Evolutionary conservation across 2,797 vertebrate genomes (phyloP), one percentile per base, ranked within the genome.

Genomic region (Eulemur coronatus): DNA sequence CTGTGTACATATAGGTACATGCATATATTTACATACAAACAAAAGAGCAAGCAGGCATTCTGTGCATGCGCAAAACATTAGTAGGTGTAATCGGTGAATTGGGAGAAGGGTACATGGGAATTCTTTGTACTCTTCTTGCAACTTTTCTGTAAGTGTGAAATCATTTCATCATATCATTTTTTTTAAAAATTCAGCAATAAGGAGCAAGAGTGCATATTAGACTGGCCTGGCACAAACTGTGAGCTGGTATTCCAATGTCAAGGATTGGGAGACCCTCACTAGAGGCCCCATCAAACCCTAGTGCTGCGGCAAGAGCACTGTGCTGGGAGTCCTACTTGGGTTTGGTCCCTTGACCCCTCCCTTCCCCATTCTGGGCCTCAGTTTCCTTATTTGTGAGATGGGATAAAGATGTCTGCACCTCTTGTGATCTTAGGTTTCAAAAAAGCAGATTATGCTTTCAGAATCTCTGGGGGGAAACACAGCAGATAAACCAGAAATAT

Each of bases 361-460:
- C 24, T 26, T 11, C 33, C 28, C 55, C 20, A 81, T 63, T 65
- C 76, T 41, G n/a, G n/a, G 61, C 43, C 48, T 79, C 84, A 15
- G 61, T 43, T 85, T 92, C 70, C 80, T 72, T 73, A 67, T 38
- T 30, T 57, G 35, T 79, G 52, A 80, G 52, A 41, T 17, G 15
- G 52, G 78, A 57, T 28, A 80, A 57, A 57, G 35, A 41, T 13
- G 10, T n/a, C 69, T 57, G 18, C 57, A 10, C 46, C 30, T 59
- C 89, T 91, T 76, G 67, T 38, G 35, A 80, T n/a, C 17, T 69
- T 84, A 20, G 26, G 67, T 92, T 96, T 67, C 59, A 70, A 69
- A 50, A 59, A 79, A 75, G 55, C 41, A 79, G 61, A 65, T 26
- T 46, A 41, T 46, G 15, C 63, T 57, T 72, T 78, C 50, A 48